Percentiles rank a stretch among this genome's conserved stretches.
Conservation (phyloP, 30 jellyfish, hydroid and myxozoan genomes). For the Aurelia aurita region DNA sequence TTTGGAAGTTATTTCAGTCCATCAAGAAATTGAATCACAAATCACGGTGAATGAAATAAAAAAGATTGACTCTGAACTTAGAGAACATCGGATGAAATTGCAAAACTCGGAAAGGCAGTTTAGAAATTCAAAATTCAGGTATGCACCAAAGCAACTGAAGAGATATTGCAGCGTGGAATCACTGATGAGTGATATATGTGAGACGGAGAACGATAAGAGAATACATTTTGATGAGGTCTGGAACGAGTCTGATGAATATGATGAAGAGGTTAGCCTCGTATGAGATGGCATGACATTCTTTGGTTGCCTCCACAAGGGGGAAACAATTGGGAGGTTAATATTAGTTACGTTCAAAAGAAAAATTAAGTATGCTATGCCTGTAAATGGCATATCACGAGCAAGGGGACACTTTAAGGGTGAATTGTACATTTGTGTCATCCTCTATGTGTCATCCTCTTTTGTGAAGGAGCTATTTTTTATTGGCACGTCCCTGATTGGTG, state of each 20-base stretch:
- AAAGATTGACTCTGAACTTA: conserved; percentile 35
- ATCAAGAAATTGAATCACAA: conserved; percentile 38
- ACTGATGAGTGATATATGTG: conserved; percentile 35
- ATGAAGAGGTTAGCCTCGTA: conserved; percentile 62
- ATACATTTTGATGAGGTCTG: conserved; percentile 2
- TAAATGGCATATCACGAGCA: too few relatives aligned
- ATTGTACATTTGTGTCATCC: too few relatives aligned
- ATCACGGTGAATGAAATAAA: neutral
- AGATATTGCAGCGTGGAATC: conserved; percentile 75
- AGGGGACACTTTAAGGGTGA: too few relatives aligned
- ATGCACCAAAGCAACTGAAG: conserved; percentile 59
- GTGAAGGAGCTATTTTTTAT: too few relatives aligned
- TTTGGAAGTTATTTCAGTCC: conserved; percentile 32
- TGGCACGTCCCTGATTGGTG: too few relatives aligned
- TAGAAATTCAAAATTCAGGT: conserved; percentile 47
- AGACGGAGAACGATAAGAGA: conserved; percentile 3
- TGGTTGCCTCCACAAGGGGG: too few relatives aligned
- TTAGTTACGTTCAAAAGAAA: too few relatives aligned
- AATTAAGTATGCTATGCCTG: too few relatives aligned
- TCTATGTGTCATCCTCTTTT: too few relatives aligned
- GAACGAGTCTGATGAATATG: conserved; percentile 32
- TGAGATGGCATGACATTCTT: neutral
- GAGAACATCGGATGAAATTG: conserved; percentile 14
- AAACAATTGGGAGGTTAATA: too few relatives aligned
- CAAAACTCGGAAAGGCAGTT: conserved; percentile 40